Base-by-base conservation (phyloP, 2,888 invertebrate genomes). In the Apomyelois bistriatella region DNA sequence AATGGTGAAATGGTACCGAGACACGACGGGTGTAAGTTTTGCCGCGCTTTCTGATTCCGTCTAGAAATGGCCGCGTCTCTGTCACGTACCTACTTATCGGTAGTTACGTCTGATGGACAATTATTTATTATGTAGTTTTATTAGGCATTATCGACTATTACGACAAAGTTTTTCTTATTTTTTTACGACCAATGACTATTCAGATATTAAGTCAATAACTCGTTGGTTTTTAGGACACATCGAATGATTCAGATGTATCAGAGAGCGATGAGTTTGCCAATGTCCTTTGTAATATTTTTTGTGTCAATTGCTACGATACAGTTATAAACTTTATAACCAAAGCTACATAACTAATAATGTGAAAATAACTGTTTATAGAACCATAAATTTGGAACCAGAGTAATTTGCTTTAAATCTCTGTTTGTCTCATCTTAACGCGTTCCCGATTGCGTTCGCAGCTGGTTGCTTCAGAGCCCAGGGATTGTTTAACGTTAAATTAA, bases 41-140 rank as follows among this genome's bases (percentile, higher is more conserved):
- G 79, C 79, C 72, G 82, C 89, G 88, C 89, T 89, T 89, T 89
- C 89, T 89, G 88, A 89, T 89, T 89, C 85, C 84, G 74, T 77
- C 75, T 71, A 79, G 80, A 50, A 82, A 79, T 76, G 76, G 73
- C 73, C 66, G 72, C 64, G 66, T 59, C 70, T 81, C 80, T 84
- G 82, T 85, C 86, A 85, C 82, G 85, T 82, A 74, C 69, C 70
- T 78, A 78, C 74, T 79, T 79, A 82, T 79, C 72, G 66, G 61
- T 63, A 74, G 77, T 86, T 87, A 85, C 85, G 82, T 85, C 70
- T 80, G 76, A 79, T 75, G 71, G 59, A 68, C 71, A 74, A 76
- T 81, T 79, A 76, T 78, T 78, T 81, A 77, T 81, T 82, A 83
- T 78, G 79, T 74, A 55, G 68, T 70, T 68, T 70, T 73, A 69